Evolutionary conservation across 2,113 vertebrate genomes (phyloP), one percentile per base, ranked within the genome.

Genomic region (Microcebus griseorufus): DNA sequence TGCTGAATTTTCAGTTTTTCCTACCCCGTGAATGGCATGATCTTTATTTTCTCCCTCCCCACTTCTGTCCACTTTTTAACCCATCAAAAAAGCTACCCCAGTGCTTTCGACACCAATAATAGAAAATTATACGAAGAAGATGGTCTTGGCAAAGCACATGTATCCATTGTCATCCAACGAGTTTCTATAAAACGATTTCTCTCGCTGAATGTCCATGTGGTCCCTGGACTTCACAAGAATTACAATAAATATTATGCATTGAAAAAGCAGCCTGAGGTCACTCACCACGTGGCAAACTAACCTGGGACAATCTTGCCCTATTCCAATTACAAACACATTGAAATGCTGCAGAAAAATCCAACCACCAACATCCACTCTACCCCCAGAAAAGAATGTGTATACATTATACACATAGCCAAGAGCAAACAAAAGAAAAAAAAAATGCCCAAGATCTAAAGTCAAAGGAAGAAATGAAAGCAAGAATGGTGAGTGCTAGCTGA

Each of bases 221-320:
- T 53, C 39, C 48, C 16, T 60, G 2, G 11, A 16, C 9, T 64
- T 64, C 22, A 10, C 0, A 0, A 91, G 13, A 83, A 58, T 4
- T n/a, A 67, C 13, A 37, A 93, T 22, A 96, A 89, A 87, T 51
- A 7, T 14, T 96, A 92, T 34, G 92, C 17, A 37, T 17, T 67
- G 79, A 95, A 73, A 96, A 96, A 93, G 32, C 51, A 17, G 93
- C 14, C 22, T 48, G n/a, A 13, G 18, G 9, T 85, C 91, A 81
- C 17, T 85, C 93, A 78, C 17, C 48, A 22, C n/a, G 3, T 3
- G 84, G 48, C 69, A 69, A 20, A 64, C 5, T 29, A 25, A 12
- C 16, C 39, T 16, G 16, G 18, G 53, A 86, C 51, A 12, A 8
- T 60, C 20, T 75, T n/a, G 73, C 23, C 9, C 17, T 37, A 32